phyloP scores from a whole-genome alignment of 1,140 invertebrate species.

The Micrasema longulum region DNA sequence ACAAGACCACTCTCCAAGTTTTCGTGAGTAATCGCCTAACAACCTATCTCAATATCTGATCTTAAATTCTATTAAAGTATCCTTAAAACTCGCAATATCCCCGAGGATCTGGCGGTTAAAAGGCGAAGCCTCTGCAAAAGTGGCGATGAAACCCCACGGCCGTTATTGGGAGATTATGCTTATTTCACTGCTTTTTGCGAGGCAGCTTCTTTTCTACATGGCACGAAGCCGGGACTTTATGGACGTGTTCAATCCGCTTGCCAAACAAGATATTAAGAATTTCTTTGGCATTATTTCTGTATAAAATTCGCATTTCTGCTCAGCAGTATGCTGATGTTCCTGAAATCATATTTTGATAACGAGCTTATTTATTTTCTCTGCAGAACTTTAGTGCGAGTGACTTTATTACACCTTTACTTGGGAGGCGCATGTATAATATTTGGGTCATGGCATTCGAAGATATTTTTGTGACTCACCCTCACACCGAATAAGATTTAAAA shows the following conservation, averaged over 20 bases:
- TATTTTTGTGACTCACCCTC: background rate
- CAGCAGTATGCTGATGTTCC: conserved; percentile 9
- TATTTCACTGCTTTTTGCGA: conserved; percentile 1
- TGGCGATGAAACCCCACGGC: too few relatives aligned
- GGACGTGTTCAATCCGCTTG: conserved; percentile 18
- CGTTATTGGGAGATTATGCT: background rate
- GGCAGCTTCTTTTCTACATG: background rate
- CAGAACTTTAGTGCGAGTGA: conserved; percentile 12
- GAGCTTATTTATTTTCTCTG: conserved; percentile 28
- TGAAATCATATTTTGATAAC: conserved; percentile 34
- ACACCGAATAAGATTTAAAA: too few relatives aligned
- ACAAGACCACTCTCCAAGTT: conserved; percentile 28
- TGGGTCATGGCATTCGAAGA: conserved; percentile 3
- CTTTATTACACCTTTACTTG: conserved; percentile 19
- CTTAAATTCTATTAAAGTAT: conserved; percentile 36
- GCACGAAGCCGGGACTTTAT: background rate
- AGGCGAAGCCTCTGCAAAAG: too few relatives aligned
- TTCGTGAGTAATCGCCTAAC: conserved; percentile 32
- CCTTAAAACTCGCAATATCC: conserved; percentile 7
- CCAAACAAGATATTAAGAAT: conserved; percentile 34
- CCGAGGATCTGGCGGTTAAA: background rate
- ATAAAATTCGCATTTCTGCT: conserved; percentile 31
- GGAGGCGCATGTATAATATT: background rate
- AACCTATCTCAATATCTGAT: conserved; percentile 36
- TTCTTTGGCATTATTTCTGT: conserved; percentile 27